phyloP scores from a whole-genome alignment of 2,797 vertebrate genomes.

The Alosa sapidissima region DNA sequence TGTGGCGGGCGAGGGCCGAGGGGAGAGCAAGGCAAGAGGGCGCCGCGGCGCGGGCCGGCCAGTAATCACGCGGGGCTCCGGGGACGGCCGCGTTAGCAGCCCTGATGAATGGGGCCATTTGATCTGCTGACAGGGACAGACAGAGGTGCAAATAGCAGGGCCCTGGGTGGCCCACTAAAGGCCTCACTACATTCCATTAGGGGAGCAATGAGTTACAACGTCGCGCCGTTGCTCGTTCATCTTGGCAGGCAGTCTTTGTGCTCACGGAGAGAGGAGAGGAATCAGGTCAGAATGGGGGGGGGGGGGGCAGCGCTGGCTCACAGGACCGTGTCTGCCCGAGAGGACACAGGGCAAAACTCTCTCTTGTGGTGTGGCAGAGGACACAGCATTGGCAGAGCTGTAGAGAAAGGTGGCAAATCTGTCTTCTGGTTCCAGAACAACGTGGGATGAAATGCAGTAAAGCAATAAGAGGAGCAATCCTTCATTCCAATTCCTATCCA shows the following conservation, averaged over 20 bases:
- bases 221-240: neutral
- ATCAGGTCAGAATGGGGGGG: neutral
- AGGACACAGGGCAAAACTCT: neutral
- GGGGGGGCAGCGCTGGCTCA: neutral
- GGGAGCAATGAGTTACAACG: neutral
- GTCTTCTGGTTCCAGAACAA: neutral
- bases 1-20: neutral
- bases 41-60: neutral
- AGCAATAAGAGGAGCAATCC: neutral
- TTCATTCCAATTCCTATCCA: neutral
- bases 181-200: conserved; percentile 37
- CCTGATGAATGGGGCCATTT: conserved; percentile 51
- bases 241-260: neutral
- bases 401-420: neutral
- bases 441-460: neutral
- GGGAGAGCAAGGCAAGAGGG: neutral
- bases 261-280: neutral
- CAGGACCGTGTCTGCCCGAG: neutral
- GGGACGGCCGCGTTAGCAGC: conserved; percentile 39
- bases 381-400: neutral
- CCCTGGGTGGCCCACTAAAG: conserved; percentile 32
- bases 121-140: conserved; percentile 63
- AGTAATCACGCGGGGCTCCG: conserved; percentile 28
- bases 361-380: neutral
- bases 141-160: conserved; percentile 30